Percentiles rank a stretch among this genome's conserved stretches.
Conservation (phyloP, 2,797 vertebrate genomes). For the Pogonophryne albipinna region DNA sequence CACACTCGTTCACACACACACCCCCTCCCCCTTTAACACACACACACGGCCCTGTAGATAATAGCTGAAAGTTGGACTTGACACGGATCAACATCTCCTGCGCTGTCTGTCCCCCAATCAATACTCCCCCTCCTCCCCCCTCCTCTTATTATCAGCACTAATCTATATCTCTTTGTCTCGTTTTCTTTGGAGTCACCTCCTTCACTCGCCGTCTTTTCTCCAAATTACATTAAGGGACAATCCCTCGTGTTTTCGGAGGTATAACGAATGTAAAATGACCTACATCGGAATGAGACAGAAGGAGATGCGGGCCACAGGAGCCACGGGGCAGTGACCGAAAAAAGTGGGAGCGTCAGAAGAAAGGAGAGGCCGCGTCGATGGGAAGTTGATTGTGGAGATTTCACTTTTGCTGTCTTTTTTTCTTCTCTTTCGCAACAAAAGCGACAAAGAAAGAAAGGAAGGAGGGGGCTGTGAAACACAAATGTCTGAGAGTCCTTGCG, state of each 20-base stretch:
- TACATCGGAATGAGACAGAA: constrained; percentile 89
- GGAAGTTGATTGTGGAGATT: constrained; percentile 89
- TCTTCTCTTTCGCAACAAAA: constrained; percentile 78
- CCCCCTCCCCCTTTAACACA: neutral
- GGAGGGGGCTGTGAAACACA: constrained; percentile 70
- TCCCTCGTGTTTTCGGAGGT: constrained; percentile 77
- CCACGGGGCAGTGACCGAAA: constrained; percentile 57
- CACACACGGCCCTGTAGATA: constrained; percentile 79
- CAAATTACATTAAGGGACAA: constrained; percentile 87
- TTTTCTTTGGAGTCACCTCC: constrained; percentile 89
- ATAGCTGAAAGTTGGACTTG: constrained; percentile 97
- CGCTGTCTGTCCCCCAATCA: constrained; percentile 87
- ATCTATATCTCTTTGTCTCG: constrained; percentile 98
- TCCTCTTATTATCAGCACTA: constrained; percentile 90
- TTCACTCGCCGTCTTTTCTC: constrained; percentile 78
- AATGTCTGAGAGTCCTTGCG: constrained; percentile 85
- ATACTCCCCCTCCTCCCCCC: constrained; percentile 89
- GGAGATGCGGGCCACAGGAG: constrained; percentile 65
- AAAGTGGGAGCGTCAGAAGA: constrained; percentile 43
- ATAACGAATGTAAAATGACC: constrained; percentile 90
- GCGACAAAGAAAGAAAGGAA: constrained; percentile 75
- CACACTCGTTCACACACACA: constrained; percentile 16
- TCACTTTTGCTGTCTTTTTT: constrained; percentile 85
- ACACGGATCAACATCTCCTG: constrained; percentile 94
- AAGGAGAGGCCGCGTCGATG: constrained; percentile 79